Evolutionary conservation across 1,140 invertebrate genomes (phyloP).

Genomic region (Drosophila punjabiensis): DNA sequence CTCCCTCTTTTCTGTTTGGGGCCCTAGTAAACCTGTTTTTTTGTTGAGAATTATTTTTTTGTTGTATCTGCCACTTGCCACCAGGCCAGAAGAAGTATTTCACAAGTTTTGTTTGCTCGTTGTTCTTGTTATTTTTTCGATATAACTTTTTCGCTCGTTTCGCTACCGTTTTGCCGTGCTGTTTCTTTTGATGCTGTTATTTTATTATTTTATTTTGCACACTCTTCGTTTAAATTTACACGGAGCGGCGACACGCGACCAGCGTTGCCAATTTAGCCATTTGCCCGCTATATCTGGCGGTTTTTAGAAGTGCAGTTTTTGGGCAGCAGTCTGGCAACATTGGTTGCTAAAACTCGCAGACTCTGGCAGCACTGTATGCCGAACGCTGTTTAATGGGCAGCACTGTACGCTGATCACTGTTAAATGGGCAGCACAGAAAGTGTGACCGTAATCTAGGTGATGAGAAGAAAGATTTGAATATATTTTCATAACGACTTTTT

Average conservation of each 20-base stretch:
- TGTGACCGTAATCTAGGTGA: too few species aligned
- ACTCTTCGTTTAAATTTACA: conserved; percentile 44
- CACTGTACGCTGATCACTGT: too few species aligned
- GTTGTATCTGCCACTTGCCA: conserved; percentile 55
- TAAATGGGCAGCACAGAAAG: too few species aligned
- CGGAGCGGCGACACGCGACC: conserved; percentile 38
- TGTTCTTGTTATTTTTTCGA: conserved; percentile 10
- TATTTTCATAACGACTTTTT: too few species aligned
- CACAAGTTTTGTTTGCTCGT: conserved; percentile 46
- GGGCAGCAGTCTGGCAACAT: neutral
- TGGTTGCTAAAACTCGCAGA: too few species aligned
- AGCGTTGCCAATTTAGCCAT: too few species aligned
- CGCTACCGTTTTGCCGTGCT: conserved; percentile 33
- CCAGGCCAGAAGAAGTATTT: conserved; percentile 46
- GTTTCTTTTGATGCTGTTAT: conserved; percentile 24
- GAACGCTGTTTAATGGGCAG: too few species aligned
- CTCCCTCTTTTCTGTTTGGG: conserved; percentile 6
- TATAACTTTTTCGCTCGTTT: conserved; percentile 28
- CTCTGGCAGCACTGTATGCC: too few species aligned
- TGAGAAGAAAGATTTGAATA: too few species aligned
- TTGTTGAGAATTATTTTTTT: conserved; percentile 46
- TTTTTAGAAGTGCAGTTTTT: too few species aligned
- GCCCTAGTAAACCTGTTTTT: conserved; percentile 50
- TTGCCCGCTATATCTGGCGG: too few species aligned
- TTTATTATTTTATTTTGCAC: conserved; percentile 45